Conservation (phyloP, 1,140 invertebrate genomes). For the Drosophila seguyi region DNA sequence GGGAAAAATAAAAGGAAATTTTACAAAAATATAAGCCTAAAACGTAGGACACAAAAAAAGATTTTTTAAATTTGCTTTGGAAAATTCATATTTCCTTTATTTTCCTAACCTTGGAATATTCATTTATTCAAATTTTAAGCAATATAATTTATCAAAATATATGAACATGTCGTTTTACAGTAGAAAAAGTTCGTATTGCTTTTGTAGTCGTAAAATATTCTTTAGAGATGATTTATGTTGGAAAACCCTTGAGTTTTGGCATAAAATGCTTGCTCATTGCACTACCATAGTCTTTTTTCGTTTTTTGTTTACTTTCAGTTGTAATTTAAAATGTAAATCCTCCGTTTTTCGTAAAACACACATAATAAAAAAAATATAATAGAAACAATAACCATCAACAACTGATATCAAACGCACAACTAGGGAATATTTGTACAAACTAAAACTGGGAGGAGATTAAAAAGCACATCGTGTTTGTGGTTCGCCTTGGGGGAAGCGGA, state of each 20-base stretch:
- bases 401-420: conserved; percentile 43
- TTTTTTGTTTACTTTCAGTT: no score
- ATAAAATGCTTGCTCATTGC: neutral
- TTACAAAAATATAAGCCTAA: neutral
- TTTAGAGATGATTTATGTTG: neutral
- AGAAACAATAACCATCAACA: conserved; percentile 41
- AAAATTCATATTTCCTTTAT: no score
- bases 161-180: neutral
- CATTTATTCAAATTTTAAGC: no score
- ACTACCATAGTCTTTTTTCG: no score
- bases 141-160: neutral
- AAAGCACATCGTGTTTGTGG: conserved; percentile 31
- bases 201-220: neutral
- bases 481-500: conserved; percentile 32
- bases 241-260: neutral
- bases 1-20: neutral
- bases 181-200: neutral
- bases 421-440: conserved; percentile 34
- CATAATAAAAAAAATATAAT: neutral
- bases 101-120: no score
- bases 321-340: no score
- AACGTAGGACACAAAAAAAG: neutral
- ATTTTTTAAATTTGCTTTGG: neutral
- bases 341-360: neutral
- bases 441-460: conserved; percentile 10